These are phyloP conservation scores for Drosophila tanythrix DNA, from an alignment of 2,888 invertebrate species.

Conservation along the genomic window DNA sequence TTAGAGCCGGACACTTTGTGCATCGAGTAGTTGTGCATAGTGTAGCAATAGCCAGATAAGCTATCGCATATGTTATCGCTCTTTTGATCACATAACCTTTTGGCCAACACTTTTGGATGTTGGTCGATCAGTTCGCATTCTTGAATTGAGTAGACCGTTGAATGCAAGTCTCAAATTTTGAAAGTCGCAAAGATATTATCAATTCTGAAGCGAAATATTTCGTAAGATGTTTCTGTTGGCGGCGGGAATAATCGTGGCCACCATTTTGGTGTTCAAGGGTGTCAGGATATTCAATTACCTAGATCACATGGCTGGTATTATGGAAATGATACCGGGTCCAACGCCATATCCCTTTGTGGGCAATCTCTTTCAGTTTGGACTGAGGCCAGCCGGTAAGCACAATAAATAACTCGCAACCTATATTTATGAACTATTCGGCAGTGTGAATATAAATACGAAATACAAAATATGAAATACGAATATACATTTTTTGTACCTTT, in stretches of 20 bases:
- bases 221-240: conserved; percentile 74
- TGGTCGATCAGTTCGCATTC: conserved; percentile 24
- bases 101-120: conserved; percentile 25
- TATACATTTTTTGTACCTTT: not conserved
- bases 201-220: not conserved
- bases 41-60: conserved; percentile 53
- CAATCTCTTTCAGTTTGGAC: conserved; percentile 80
- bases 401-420: conserved; percentile 36
- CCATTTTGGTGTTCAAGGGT: conserved; percentile 77
- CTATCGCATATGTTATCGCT: conserved; percentile 53
- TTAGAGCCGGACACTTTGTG: not conserved
- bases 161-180: not conserved
- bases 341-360: conserved; percentile 82
- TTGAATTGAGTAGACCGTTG: conserved; percentile 22
- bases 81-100: conserved; percentile 12
- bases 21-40: not conserved
- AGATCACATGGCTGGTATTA: conserved; percentile 81
- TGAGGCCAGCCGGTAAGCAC: conserved; percentile 78
- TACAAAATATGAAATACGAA: not conserved
- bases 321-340: conserved; percentile 83
- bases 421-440: conserved; percentile 69
- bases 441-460: not conserved
- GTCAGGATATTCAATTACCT: conserved; percentile 78
- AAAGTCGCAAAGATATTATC: not conserved
- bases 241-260: conserved; percentile 64